These are phyloP conservation scores for Nematopogon swammerdamellus DNA, from an alignment of 2,888 invertebrate genomes.

Conservation along the genomic window DNA sequence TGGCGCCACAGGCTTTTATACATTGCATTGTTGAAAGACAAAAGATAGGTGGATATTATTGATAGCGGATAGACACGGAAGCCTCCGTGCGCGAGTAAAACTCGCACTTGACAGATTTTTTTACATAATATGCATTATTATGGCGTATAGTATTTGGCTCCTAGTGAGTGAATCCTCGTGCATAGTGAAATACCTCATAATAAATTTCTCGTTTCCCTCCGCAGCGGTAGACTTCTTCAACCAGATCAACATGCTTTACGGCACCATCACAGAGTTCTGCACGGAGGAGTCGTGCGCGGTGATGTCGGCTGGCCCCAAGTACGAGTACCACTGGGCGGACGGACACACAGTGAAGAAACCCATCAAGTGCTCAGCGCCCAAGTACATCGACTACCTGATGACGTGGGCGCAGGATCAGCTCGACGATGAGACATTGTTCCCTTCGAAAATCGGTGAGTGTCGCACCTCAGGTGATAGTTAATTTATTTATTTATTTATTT, in stretches of 20 bases:
- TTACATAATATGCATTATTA: too few species aligned
- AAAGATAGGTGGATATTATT: too few species aligned
- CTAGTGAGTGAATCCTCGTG: too few species aligned
- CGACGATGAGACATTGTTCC: conserved; percentile 97
- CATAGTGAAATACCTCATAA: too few species aligned
- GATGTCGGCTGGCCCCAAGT: conserved; percentile 99
- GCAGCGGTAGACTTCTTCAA: conserved; percentile 99
- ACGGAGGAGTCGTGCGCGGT: conserved; percentile 96
- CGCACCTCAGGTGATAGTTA: conserved; percentile 21
- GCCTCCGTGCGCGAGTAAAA: too few species aligned
- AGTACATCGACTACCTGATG: conserved; percentile 99
- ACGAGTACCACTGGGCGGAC: conserved; percentile 99
- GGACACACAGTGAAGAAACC: conserved; percentile 97
- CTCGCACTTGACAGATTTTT: too few species aligned
- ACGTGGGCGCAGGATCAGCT: conserved; percentile 99
- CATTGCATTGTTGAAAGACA: too few species aligned
- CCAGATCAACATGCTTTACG: conserved; percentile 99
- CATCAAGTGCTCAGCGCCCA: conserved; percentile 97
- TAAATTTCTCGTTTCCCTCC: too few species aligned
- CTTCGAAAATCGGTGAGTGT: conserved; percentile 83
- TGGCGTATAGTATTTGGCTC: too few species aligned
- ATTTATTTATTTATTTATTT: too few species aligned
- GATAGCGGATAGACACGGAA: too few species aligned
- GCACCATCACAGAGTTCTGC: conserved; percentile 99
- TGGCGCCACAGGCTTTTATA: too few species aligned